Base-by-base conservation (phyloP, 2,797 vertebrate genomes). In the Micromesistius poutassou region DNA sequence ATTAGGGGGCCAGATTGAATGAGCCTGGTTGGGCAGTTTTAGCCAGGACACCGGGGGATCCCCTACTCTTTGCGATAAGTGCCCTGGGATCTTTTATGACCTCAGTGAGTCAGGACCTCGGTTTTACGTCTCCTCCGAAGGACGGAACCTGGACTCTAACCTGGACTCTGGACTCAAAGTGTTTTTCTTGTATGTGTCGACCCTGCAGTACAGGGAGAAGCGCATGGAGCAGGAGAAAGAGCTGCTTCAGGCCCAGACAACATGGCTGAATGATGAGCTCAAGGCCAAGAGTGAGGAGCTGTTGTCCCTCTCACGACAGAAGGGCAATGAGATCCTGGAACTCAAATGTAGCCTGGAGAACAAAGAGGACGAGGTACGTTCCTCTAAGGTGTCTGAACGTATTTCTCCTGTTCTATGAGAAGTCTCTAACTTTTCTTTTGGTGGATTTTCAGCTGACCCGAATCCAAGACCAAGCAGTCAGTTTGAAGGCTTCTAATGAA, bases 201-300 rank as follows among this genome's bases (percentile, higher is more conserved):
- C 28, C 6, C 76, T 83, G 38, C 81, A 99, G 98, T 96, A 96
- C 89, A 96, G 96, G 76, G 98, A 99, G 89, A 97, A 96, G 82
- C 96, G 98, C 4, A 94, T 98, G 93, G 97, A 97, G 22, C 97
- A 99, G 88, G 98, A 99, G 85, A 98, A 97, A 74, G 96, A 97
- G 80, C 93, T 99, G 31, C 89, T 98, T 0, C 92, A 95, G 81
- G 92, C 82, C 80, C 97, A 99, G 73, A 96, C 94, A 77, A 92
- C 94, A 0, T 99, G 98, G 98, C 89, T 99, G 83, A 97, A 96
- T 28, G 76, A 94, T 0, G 97, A 99, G 82, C 82, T 99, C 83
- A 97, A 97, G 89, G 89, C 94, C 46, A 99, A 99, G 93, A 98
- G 96, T 38, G 97, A 98, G 81, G 97, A 97, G 74, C 92, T 99